Evolutionary conservation across 1,140 invertebrate genomes (phyloP), one percentile per base, ranked within the genome.

Genomic region (Nylanderia fulva): DNA sequence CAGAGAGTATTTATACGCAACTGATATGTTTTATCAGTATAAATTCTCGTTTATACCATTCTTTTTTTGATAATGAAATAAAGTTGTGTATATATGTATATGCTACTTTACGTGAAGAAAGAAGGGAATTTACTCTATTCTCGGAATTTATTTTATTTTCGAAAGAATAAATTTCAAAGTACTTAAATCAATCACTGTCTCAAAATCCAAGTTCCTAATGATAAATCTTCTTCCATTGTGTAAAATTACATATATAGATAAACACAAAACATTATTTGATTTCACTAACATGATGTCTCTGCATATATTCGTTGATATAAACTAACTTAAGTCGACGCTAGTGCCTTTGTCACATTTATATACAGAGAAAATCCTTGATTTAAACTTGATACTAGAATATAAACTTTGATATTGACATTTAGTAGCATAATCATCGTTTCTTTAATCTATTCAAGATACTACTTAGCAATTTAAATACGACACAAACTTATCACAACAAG

Each of bases 21-120:
- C 61, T 79, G 75, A 68, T 66, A 5, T 9, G 11, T 36, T 36
- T 66, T 33, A 24, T 77, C 60, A 77, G 66, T 29, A 18, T n/a
- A 9, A 42, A n/a, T 13, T 63, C 61, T 58, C 0, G 11, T 39
- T 58, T 9, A 48, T 6, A 5, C 13, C 1, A 36, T 29, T n/a
- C n/a, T n/a, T n/a, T n/a, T n/a, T 7, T 15, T 42, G 24, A 63
- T 76, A 6, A 63, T n/a, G 24, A 0, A 36, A 29, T 7, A 36
- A 1, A 75, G 33, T 9, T 52, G n/a, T 36, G 13, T 3, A 58
- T 24, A 39, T n/a, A 39, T 6, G 15, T 15, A 15, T n/a, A n/a
- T n/a, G n/a, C n/a, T n/a, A 61, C 0, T 7, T 18, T 48, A 4
- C 1, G 0, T 4, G 15, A 48, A 48, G 0, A 48, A 48, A 48